Evolutionary conservation across 1,140 invertebrate genomes (phyloP).

Genomic region (Psix sp.): DNA sequence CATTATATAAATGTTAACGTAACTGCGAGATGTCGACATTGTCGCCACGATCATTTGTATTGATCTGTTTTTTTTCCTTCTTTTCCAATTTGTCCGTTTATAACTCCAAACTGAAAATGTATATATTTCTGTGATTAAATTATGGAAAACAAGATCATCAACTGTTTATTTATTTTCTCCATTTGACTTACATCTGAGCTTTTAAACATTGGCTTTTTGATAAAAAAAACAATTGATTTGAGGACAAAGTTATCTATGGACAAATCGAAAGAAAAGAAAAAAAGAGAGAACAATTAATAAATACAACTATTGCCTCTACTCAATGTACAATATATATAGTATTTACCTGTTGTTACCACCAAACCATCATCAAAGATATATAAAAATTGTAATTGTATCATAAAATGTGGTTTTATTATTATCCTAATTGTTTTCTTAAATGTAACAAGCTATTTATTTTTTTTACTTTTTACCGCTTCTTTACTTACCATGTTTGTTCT

Average conservation of each 20-base stretch:
- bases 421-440: neutral
- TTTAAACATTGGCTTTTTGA: slow-evolving; percentile 5
- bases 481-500: too few species aligned
- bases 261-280: slow-evolving; percentile 28
- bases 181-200: neutral
- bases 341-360: slow-evolving; percentile 79
- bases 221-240: slow-evolving; percentile 1
- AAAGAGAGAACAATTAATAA: slow-evolving; percentile 65
- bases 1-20: slow-evolving; percentile 58
- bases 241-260: slow-evolving; percentile 17
- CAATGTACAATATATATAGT: slow-evolving; percentile 79
- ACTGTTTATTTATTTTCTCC: neutral
- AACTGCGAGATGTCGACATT: slow-evolving; percentile 50
- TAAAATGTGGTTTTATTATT: slow-evolving; percentile 36
- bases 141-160: neutral
- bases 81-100: slow-evolving; percentile 37
- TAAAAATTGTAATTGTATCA: slow-evolving; percentile 78
- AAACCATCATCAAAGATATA: slow-evolving; percentile 78
- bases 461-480: too few species aligned
- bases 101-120: slow-evolving; percentile 19
- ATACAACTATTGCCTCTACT: slow-evolving; percentile 77
- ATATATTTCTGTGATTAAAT: slow-evolving; percentile 29
- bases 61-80: slow-evolving; percentile 26
- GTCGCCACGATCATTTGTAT: slow-evolving; percentile 61
- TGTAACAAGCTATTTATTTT: too few species aligned